Base-by-base conservation (phyloP, 2,888 invertebrate genomes). In the Diaprepes abbreviatus region DNA sequence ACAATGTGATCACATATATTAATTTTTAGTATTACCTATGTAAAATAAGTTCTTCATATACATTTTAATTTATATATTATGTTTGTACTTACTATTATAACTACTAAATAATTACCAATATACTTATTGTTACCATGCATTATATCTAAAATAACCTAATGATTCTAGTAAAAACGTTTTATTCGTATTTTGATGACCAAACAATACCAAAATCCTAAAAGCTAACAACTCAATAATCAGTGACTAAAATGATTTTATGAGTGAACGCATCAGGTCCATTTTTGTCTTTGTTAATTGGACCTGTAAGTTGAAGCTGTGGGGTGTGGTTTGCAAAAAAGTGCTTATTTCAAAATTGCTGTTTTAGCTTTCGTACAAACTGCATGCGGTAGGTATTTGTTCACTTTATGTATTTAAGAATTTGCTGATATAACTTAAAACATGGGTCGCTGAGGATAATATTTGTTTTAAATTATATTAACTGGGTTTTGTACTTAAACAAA, bases 351-450 rank as follows among this genome's bases (percentile, higher is more conserved):
- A 12, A 6, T 36, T 55, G 38, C 55, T 55, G 14, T 40, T 43
- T 21, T 45, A 57, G 17, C 14, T 24, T 58, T n/a, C 48, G 66
- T 66, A 52, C 66, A 66, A 66, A 66, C 66, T 50, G 50, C 58
- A 66, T 66, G 66, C 65, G 45, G 1, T 19, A 17, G 31, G 9
- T 6, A 12, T 35, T 55, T 52, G 6, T 17, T 31, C 2, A 52
- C 4, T 17, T 24, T 28, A 12, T 36, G 10, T n/a, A 21, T n/a
- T 17, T 43, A 21, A 21, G 3, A 36, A 43, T 21, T 21, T 21
- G 21, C 43, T 43, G 21, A 43, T 19, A 21, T 40, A n/a, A 43
- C 10, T 5, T 19, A 19, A 21, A 43, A 21, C n/a, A n/a, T n/a
- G 12, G 36, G 1, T 33, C n/a, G n/a, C n/a, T n/a, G n/a, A 9